A percentile compares a stretch with the other conserved stretches of the same genome.
These are phyloP conservation scores for Gryllus longicercus DNA, from an alignment of 2,888 invertebrate species.

Conservation along the genomic window DNA sequence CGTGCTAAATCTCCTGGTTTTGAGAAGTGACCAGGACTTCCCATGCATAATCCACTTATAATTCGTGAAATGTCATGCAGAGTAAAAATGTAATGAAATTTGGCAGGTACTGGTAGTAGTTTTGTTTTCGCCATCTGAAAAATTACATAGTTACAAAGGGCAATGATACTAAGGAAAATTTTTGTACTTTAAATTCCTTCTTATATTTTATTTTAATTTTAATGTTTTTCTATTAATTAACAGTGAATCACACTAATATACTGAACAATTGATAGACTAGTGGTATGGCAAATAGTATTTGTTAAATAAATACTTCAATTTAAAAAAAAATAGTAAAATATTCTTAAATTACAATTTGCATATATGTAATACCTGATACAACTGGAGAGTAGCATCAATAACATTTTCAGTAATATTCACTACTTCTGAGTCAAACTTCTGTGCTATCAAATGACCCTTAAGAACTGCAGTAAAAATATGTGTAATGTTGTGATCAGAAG, in stretches of 20 bases:
- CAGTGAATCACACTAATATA: too few relatives aligned
- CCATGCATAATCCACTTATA: not conserved
- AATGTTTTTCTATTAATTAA: too few relatives aligned
- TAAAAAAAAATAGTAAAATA: too few relatives aligned
- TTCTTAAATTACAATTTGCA: too few relatives aligned
- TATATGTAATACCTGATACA: not conserved
- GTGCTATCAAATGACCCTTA: not conserved
- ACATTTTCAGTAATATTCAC: not conserved
- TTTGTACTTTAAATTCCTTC: too few relatives aligned
- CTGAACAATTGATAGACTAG: too few relatives aligned
- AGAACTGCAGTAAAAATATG: constrained; percentile 4
- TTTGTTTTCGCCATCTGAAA: not conserved
- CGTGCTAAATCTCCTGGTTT: not conserved
- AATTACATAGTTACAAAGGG: too few relatives aligned
- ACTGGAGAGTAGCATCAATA: not conserved
- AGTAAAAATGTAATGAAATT: constrained; percentile 21
- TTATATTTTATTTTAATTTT: too few relatives aligned
- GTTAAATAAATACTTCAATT: too few relatives aligned
- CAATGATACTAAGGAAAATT: not conserved
- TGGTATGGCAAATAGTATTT: too few relatives aligned
- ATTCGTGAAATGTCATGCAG: constrained; percentile 5
- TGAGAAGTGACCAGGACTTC: not conserved
- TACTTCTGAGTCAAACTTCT: constrained; percentile 4
- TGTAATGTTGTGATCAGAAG: not conserved
- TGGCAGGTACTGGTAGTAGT: not conserved